Conservation (phyloP, 1,140 invertebrate genomes). For the Akabosia matsudoensis region DNA sequence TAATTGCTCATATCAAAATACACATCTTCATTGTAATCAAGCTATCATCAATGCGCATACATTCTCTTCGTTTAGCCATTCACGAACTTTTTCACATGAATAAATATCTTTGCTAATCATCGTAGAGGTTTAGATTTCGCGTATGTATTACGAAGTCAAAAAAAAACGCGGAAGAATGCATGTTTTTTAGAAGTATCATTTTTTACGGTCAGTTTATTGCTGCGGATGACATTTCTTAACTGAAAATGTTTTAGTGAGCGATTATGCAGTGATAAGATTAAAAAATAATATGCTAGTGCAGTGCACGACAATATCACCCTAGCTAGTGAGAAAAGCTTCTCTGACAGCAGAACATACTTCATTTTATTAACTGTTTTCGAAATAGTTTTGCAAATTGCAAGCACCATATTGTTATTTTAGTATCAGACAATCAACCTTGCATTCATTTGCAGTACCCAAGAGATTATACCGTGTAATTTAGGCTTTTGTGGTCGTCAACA, state of each 20-base stretch:
- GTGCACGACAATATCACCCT: not conserved
- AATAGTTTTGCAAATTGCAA: too few relatives aligned
- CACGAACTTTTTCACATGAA: not conserved
- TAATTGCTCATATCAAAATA: not conserved
- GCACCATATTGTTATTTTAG: not conserved
- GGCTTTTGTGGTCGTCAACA: not conserved
- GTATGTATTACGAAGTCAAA: too few relatives aligned
- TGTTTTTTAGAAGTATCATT: too few relatives aligned
- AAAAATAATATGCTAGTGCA: not conserved
- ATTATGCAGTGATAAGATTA: too few relatives aligned
- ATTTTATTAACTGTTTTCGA: not conserved
- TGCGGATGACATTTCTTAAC: too few relatives aligned
- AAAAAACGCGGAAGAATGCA: not conserved
- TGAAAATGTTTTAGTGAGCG: too few relatives aligned
- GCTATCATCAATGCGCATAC: not conserved
- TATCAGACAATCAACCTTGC: not conserved
- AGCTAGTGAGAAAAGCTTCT: not conserved
- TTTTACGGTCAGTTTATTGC: too few relatives aligned
- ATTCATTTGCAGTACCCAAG: too few relatives aligned
- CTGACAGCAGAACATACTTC: too few relatives aligned
- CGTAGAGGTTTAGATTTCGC: too few relatives aligned
- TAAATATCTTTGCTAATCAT: not conserved
- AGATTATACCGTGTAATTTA: too few relatives aligned
- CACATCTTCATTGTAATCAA: too few relatives aligned
- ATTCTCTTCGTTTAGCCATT: not conserved